Base-by-base conservation (phyloP, 2,113 vertebrate species). In the Urocitellus parryii region DNA sequence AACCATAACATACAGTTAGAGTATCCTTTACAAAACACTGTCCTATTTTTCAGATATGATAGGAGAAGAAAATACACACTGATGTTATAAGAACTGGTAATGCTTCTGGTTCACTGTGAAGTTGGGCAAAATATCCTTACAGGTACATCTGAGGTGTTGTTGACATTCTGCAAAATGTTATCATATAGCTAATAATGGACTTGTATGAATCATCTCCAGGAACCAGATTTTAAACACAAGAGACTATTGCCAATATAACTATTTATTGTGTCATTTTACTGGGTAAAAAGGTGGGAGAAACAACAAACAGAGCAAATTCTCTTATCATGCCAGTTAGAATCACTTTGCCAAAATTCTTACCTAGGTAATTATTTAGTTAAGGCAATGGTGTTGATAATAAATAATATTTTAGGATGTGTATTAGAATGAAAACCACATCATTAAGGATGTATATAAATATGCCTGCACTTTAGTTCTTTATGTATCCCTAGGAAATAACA, bases 131-230 rank as follows among this genome's bases (percentile, higher is more conserved):
- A 81, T 92, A 77, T 5, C 32, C 39, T 2, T 70, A 39, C 65
- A 80, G 78, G 61, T 96, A n/a, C 45, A 83, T 87, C 76, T 72
- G 81, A 79, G 74, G 82, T 3, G 0, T 4, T n/a, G 11, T 10
- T 90, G 94, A 90, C 70, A 25, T 97, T 96, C 39, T 96, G 32
- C 25, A 81, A 83, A 88, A 65, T 95, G 39, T 96, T 79, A 81
- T 48, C 58, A 58, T 67, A 89, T 89, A 97, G 73, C 91, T 95
- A 96, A 93, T 63, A 90, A 45, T 84, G 95, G 85, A 91, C 32
- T 70, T 95, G 22, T 78, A 90, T 89, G 45, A 97, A n/a, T 96
- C 4, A 92, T 95, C 97, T 96, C 92, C 70, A 95, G 96, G 91
- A 97, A 88, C 27, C 27, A 95, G 53, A 53, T 39, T 79, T 68